Conservation (phyloP, 2,113 vertebrate genomes). For the Progne subis region DNA sequence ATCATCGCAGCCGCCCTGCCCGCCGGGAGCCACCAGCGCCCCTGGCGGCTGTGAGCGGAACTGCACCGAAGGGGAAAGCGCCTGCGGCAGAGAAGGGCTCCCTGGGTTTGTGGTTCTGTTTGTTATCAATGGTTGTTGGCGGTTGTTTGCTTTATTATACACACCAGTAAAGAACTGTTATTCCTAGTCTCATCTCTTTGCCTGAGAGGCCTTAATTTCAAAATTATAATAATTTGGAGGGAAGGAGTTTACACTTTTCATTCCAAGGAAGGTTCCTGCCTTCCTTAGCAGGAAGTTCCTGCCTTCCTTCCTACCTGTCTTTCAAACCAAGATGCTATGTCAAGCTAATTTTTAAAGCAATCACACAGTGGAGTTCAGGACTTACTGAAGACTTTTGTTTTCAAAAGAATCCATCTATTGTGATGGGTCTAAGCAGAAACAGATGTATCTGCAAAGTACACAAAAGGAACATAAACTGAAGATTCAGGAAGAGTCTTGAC, state of each 20-base stretch:
- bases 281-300: neutral
- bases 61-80: too few species aligned
- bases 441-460: neutral
- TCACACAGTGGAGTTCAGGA: neutral
- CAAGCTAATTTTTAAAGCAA: neutral
- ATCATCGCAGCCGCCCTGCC: too few species aligned
- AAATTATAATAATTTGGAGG: neutral
- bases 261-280: neutral
- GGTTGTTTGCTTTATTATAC: neutral
- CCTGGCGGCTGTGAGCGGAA: neutral
- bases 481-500: neutral
- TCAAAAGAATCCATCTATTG: neutral
- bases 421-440: neutral
- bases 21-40: too few species aligned
- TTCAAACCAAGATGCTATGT: neutral
- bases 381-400: neutral
- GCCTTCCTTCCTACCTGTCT: neutral
- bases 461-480: neutral
- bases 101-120: too few species aligned
- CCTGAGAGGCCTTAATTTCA: neutral
- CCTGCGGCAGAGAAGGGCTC: too few species aligned
- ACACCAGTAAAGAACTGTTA: neutral
- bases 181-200: neutral
- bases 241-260: neutral
- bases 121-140: neutral